A percentile compares a stretch with the other conserved stretches of the same genome.
These are phyloP conservation scores for Miniopterus natalensis DNA, from an alignment of 2,113 vertebrate species.

Conservation along the genomic window DNA sequence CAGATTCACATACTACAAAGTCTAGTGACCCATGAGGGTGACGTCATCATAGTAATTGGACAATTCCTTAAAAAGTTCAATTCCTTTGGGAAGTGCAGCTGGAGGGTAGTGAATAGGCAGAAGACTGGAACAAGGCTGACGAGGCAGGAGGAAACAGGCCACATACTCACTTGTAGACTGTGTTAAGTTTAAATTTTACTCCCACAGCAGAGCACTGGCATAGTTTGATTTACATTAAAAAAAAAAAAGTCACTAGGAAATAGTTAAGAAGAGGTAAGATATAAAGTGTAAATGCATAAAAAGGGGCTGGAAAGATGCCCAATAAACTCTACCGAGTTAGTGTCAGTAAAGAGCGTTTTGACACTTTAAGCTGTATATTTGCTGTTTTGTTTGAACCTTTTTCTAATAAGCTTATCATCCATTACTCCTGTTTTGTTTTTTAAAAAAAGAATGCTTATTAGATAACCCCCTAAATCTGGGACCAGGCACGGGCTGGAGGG, in stretches of 20 bases:
- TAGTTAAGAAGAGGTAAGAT: neutral
- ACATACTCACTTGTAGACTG: neutral
- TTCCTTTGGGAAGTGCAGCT: neutral
- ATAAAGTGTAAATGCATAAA: neutral
- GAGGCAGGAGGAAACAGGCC: neutral
- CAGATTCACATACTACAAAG: conserved; percentile 1
- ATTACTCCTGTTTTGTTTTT: neutral
- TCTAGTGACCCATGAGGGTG: neutral
- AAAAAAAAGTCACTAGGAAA: neutral
- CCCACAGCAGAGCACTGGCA: neutral
- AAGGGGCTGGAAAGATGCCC: neutral
- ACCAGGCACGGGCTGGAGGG: neutral
- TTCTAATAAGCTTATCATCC: neutral
- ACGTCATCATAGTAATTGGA: neutral
- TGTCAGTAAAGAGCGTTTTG: neutral
- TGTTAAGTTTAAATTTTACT: neutral
- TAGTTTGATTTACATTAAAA: neutral
- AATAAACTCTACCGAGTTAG: neutral
- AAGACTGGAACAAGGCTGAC: neutral
- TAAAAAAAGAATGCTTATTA: neutral
- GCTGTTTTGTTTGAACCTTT: neutral
- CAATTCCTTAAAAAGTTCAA: conserved; percentile 24
- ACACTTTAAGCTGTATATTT: neutral
- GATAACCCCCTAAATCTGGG: neutral
- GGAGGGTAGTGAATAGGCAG: neutral